A percentile compares a stretch with the other conserved stretches of the same genome.
phyloP scores from a whole-genome alignment of 1,140 invertebrate species.

The Papilio helenus region DNA sequence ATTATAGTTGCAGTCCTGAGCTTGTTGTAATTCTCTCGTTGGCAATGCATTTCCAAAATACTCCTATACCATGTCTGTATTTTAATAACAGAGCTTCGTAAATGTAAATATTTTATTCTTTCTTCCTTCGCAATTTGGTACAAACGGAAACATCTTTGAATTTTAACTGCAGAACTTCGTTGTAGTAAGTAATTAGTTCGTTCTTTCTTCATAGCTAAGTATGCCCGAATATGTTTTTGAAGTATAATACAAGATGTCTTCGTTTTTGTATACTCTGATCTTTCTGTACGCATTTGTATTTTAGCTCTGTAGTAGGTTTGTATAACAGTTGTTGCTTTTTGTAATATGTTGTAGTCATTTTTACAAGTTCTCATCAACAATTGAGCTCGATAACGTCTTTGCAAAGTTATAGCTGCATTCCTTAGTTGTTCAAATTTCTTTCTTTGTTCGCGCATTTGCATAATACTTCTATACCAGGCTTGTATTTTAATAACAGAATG shows the following conservation, averaged over 20 bases:
- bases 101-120: slow-evolving; percentile 52
- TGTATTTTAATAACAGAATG: slow-evolving; percentile 58
- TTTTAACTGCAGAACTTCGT: slow-evolving; percentile 52
- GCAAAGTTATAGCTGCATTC: slow-evolving; percentile 57
- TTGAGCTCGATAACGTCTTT: slow-evolving; percentile 66
- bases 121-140: slow-evolving; percentile 54
- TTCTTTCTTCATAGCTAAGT: slow-evolving; percentile 62
- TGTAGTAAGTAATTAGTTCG: slow-evolving; percentile 71
- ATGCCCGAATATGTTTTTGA: slow-evolving; percentile 72
- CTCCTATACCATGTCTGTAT: slow-evolving; percentile 63
- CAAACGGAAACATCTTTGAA: slow-evolving; percentile 61
- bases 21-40: slow-evolving; percentile 51
- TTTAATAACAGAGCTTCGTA: slow-evolving; percentile 50
- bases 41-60: slow-evolving; percentile 54
- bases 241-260: slow-evolving; percentile 50
- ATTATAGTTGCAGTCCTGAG: slow-evolving; percentile 54
- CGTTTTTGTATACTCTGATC: slow-evolving; percentile 55
- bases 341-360: slow-evolving; percentile 53
- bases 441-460: slow-evolving; percentile 55
- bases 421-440: slow-evolving; percentile 54
- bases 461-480: slow-evolving; percentile 55
- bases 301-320: slow-evolving; percentile 64
- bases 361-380: slow-evolving; percentile 53
- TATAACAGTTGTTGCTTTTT: slow-evolving; percentile 57
- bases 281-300: slow-evolving; percentile 58